Percentiles rank a stretch among this genome's conserved stretches.
phyloP scores from a whole-genome alignment of 2,113 vertebrate species.

The Elachura formosa region DNA sequence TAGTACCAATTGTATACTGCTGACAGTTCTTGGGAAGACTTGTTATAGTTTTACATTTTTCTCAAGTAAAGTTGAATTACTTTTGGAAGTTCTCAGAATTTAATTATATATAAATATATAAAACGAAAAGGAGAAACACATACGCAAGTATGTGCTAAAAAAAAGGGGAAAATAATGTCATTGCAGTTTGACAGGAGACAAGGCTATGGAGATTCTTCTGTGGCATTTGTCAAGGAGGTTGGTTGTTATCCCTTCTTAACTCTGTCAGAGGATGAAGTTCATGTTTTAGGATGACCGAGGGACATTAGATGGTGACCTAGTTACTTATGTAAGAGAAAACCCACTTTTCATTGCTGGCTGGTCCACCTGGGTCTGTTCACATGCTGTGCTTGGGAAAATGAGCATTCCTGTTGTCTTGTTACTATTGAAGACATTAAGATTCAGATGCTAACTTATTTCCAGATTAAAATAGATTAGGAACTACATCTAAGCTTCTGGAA shows the following conservation, averaged over 20 bases:
- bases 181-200: not conserved
- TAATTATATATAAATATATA: not conserved
- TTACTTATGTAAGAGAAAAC: slow-evolving; percentile 4
- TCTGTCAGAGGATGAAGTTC: not conserved
- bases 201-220: not conserved
- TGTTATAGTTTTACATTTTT: not conserved
- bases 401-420: not conserved
- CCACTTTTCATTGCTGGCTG: not conserved
- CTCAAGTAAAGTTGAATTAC: not conserved
- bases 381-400: not conserved
- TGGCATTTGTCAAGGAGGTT: not conserved
- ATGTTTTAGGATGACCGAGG: not conserved
- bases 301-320: not conserved
- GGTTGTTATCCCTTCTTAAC: not conserved
- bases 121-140: not conserved
- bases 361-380: not conserved
- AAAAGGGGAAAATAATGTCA: not conserved
- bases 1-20: not conserved
- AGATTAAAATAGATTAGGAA: not conserved
- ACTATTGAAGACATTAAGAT: not conserved
- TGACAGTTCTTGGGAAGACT: not conserved
- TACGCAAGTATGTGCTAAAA: not conserved
- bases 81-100: not conserved
- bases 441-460: not conserved
- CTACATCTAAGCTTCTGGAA: not conserved